Evolutionary conservation across 2,113 vertebrate genomes (phyloP).

Genomic region (Alosa alosa): DNA sequence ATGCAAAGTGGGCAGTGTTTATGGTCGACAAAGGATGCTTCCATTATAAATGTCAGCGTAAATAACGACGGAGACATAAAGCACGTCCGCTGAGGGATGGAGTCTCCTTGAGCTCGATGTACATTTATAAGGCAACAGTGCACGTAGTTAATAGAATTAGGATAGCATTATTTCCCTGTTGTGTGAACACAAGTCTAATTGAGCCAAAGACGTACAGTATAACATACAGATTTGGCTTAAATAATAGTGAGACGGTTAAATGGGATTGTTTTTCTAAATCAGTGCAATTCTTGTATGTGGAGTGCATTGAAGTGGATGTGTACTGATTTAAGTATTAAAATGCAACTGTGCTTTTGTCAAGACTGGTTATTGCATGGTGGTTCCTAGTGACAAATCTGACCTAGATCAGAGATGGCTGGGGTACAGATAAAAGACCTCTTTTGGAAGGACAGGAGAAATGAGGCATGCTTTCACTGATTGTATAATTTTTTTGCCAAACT

Average conservation of each 20-base stretch:
- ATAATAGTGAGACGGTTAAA: too few species aligned
- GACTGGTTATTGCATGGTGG: too few species aligned
- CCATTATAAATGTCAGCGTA: conserved; percentile 38
- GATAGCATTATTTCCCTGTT: not conserved
- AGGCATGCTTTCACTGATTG: not conserved
- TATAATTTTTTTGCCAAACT: not conserved
- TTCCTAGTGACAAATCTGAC: too few species aligned
- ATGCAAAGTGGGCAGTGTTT: not conserved
- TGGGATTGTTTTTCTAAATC: too few species aligned
- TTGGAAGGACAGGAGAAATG: not conserved
- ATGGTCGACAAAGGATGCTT: conserved; percentile 26
- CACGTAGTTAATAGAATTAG: not conserved
- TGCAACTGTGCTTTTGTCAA: too few species aligned
- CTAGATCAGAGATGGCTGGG: too few species aligned
- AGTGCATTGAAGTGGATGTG: too few species aligned
- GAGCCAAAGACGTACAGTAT: too few species aligned
- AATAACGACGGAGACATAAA: conserved; percentile 39
- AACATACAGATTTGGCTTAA: too few species aligned
- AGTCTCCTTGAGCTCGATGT: not conserved
- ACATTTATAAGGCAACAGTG: not conserved
- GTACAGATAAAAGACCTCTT: too few species aligned
- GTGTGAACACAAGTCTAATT: not conserved
- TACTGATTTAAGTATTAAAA: too few species aligned
- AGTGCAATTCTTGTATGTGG: too few species aligned
- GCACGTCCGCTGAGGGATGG: not conserved